phyloP scores from a whole-genome alignment of 2,888 invertebrate species.

The Zelleria hepariella region DNA sequence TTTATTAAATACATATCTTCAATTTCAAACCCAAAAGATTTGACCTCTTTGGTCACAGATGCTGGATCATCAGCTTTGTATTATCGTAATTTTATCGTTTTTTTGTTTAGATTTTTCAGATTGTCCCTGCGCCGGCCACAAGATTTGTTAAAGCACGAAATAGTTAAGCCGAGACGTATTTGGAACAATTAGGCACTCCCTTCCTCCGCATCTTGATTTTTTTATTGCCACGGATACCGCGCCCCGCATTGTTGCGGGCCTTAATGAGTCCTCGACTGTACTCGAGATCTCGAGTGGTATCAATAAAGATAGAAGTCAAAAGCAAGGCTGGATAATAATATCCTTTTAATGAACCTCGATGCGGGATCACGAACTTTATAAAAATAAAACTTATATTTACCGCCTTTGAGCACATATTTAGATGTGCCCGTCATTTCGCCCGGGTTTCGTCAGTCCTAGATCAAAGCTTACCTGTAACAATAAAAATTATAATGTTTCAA shows the following conservation, averaged over 20 bases:
- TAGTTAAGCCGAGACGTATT: constrained; percentile 16
- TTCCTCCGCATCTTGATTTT: constrained; percentile 59
- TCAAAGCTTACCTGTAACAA: constrained; percentile 32
- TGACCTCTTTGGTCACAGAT: no score
- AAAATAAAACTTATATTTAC: neutral
- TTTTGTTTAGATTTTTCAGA: neutral
- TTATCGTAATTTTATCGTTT: neutral
- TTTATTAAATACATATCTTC: no score
- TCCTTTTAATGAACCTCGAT: neutral
- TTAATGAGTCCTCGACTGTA: constrained; percentile 39
- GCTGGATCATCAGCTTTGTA: no score
- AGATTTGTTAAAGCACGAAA: neutral
- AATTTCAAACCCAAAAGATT: no score
- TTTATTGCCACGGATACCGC: constrained; percentile 57
- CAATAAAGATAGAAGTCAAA: neutral
- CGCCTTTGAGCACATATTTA: neutral
- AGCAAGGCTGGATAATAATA: neutral
- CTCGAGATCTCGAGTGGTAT: constrained; percentile 4
- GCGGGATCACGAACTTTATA: neutral
- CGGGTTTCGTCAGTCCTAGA: neutral
- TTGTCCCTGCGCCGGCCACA: neutral
- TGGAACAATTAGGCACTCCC: constrained; percentile 58
- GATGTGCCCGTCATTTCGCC: neutral
- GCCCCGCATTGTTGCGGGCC: constrained; percentile 60
- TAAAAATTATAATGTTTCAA: constrained; percentile 11